Conservation (phyloP, 2,113 vertebrate species). For the Corvus hawaiiensis region DNA sequence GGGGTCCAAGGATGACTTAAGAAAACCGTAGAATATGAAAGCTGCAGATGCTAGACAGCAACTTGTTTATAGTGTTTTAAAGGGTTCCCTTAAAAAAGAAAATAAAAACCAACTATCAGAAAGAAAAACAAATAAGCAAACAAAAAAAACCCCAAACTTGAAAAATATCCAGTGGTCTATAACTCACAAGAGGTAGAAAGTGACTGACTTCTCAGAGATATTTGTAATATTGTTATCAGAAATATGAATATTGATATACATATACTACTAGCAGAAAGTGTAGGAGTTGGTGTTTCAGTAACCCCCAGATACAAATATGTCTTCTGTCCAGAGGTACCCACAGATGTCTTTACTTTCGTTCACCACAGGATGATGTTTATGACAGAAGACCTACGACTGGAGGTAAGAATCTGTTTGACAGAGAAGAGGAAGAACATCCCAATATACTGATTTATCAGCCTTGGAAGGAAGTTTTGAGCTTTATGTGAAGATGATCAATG, state of each 20-base stretch:
- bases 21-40: not conserved
- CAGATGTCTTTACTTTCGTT: not conserved
- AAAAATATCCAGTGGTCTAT: not conserved
- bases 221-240: not conserved
- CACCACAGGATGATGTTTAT: not conserved
- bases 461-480: not conserved
- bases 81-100: not conserved
- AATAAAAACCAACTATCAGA: not conserved
- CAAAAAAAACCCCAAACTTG: not conserved
- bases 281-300: not conserved
- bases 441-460: not conserved
- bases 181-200: not conserved
- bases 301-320: not conserved
- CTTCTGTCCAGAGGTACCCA: not conserved
- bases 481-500: not conserved
- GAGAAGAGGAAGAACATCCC: not conserved
- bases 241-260: not conserved
- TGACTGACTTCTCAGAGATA: not conserved
- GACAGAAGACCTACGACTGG: not conserved
- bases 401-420: not conserved
- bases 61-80: not conserved
- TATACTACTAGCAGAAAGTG: not conserved
- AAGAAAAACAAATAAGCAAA: not conserved
- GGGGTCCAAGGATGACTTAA: not conserved
- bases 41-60: not conserved